Conservation (phyloP, 2,888 invertebrate genomes). For the Phragmatobia fuliginosa region DNA sequence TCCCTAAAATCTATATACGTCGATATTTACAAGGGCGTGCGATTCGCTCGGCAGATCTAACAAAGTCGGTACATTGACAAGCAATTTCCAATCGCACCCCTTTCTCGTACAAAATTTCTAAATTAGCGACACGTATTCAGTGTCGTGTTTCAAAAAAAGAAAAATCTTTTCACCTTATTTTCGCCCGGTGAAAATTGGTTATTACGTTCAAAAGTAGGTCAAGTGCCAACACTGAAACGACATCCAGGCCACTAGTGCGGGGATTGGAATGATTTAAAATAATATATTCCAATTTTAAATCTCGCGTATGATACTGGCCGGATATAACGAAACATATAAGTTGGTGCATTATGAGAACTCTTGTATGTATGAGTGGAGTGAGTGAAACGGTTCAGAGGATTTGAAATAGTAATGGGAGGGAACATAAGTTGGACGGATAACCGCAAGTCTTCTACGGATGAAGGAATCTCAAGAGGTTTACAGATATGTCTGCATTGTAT, state of each 20-base stretch:
- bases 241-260: conserved; percentile 43
- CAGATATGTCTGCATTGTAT: conserved; percentile 27
- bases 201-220: conserved; percentile 49
- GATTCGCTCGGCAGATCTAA: conserved; percentile 11
- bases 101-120: conserved; percentile 38
- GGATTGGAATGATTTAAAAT: conserved; percentile 37
- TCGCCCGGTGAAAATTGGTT: conserved; percentile 51
- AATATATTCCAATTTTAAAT: conserved; percentile 43
- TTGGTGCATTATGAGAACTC: conserved; percentile 1
- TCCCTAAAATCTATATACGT: conserved; percentile 3
- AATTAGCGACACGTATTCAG: conserved; percentile 44
- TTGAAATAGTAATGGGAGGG: conserved; percentile 17
- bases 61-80: conserved; percentile 36
- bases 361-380: conserved; percentile 1
- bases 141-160: conserved; percentile 38
- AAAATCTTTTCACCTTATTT: conserved; percentile 47
- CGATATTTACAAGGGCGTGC: conserved; percentile 6
- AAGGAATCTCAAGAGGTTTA: conserved; percentile 34
- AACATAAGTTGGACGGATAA: conserved; percentile 6
- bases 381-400: conserved; percentile 16
- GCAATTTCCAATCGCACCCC: conserved; percentile 33
- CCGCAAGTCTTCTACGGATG: conserved; percentile 29
- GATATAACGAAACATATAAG: conserved; percentile 18
- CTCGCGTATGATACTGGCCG: conserved; percentile 18
- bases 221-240: conserved; percentile 50